Conservation (phyloP, 2,113 vertebrate genomes). For the Polypterus senegalus region DNA sequence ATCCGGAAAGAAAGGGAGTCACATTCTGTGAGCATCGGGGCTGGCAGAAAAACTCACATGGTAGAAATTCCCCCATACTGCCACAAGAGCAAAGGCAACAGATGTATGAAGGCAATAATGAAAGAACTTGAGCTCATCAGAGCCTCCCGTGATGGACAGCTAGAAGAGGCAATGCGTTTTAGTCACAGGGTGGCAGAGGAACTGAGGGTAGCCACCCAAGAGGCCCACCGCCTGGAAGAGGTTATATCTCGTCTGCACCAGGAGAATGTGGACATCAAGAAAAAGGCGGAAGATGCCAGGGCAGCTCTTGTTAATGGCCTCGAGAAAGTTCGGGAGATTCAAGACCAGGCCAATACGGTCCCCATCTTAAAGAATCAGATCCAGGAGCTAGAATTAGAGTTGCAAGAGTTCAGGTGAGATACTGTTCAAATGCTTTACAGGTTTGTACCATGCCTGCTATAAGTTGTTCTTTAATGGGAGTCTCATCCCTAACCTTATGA, state of each 20-base stretch:
- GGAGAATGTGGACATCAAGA: conserved; percentile 47
- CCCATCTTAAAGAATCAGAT: conserved; percentile 37
- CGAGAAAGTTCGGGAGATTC: conserved; percentile 41
- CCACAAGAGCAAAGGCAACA: background rate
- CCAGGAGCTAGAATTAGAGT: conserved; percentile 36
- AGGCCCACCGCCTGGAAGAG: conserved; percentile 33
- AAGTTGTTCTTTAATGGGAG: no score
- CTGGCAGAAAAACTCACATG: background rate
- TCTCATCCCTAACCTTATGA: no score
- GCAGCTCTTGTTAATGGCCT: conserved; percentile 41
- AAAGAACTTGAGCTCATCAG: conserved; percentile 53
- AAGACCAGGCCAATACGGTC: conserved; percentile 41
- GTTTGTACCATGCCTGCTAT: no score
- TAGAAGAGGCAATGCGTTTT: conserved; percentile 52
- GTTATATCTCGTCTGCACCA: conserved; percentile 30
- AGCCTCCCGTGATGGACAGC: conserved; percentile 49
- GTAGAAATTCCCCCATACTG: background rate
- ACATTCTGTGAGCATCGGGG: background rate
- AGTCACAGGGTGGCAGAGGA: conserved; percentile 49
- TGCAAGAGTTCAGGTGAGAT: conserved; percentile 38
- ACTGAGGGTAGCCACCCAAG: conserved; percentile 35
- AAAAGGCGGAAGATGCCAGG: conserved; percentile 45
- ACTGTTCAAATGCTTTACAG: background rate
- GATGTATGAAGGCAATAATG: conserved; percentile 34
- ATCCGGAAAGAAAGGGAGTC: conserved; percentile 22